Evolutionary conservation across 1,140 invertebrate genomes (phyloP).

Genomic region (Octopus sinensis): DNA sequence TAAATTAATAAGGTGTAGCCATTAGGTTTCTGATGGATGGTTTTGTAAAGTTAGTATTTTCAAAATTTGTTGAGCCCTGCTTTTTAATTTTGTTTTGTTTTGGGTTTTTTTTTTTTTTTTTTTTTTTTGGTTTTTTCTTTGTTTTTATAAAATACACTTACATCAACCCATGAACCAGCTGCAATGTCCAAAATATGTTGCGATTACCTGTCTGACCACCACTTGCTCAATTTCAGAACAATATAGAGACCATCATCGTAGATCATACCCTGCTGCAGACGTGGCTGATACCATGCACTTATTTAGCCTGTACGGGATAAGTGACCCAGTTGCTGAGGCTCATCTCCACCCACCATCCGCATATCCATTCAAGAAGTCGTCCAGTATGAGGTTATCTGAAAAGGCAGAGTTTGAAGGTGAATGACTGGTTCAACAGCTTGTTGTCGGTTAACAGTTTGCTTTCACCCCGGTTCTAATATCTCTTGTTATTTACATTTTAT

Average conservation of each 20-base stretch:
- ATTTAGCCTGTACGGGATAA: conserved; percentile 18
- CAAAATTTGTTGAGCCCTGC: no score
- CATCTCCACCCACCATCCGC: conserved; percentile 26
- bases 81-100: no score
- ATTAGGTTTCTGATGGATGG: no score
- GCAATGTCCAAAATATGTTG: no score
- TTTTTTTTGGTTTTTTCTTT: no score
- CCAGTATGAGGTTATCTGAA: conserved; percentile 53
- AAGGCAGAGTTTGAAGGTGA: conserved; percentile 50
- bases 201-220: conserved; percentile 5
- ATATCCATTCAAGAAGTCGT: conserved; percentile 51
- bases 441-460: neutral
- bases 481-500: conserved; percentile 3
- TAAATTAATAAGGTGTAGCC: no score
- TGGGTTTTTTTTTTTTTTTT: no score
- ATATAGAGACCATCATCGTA: conserved; percentile 37
- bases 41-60: no score
- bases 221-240: conserved; percentile 22
- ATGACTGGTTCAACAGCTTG: conserved; percentile 15
- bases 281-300: conserved; percentile 29
- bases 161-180: no score
- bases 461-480: conserved; percentile 7
- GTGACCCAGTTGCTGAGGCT: conserved; percentile 29
- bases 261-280: conserved; percentile 41
- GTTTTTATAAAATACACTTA: no score